Evolutionary conservation across 2,113 vertebrate species (phyloP).

Genomic region (Mixornis gularis): DNA sequence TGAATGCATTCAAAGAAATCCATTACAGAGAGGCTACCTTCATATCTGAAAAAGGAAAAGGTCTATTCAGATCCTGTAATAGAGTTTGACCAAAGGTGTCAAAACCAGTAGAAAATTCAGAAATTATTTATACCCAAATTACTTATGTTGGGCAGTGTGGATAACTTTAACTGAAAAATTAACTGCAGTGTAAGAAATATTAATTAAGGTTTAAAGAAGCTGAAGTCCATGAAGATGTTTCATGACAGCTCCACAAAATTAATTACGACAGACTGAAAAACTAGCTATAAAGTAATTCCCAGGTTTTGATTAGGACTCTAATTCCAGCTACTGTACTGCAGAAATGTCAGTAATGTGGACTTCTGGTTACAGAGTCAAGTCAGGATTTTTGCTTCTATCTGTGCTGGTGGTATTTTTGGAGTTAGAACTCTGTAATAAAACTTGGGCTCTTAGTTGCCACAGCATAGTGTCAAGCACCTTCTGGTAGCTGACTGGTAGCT

Average conservation of each 20-base stretch:
- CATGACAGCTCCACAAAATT: background rate
- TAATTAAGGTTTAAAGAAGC: background rate
- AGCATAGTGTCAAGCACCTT: background rate
- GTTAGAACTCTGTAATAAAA: background rate
- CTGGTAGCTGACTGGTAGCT: background rate
- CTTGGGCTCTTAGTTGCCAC: background rate
- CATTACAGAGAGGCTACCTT: background rate
- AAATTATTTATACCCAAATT: background rate
- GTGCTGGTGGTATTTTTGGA: background rate
- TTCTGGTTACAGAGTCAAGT: background rate
- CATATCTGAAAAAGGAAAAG: background rate
- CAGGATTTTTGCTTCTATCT: background rate
- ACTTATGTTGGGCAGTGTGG: background rate
- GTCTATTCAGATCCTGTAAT: background rate
- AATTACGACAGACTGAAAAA: background rate
- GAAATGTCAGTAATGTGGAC: background rate
- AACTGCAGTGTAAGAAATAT: background rate
- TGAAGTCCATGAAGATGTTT: background rate
- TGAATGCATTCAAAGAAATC: background rate
- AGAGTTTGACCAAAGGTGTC: background rate
- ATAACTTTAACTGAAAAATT: background rate
- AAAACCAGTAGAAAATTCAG: background rate
- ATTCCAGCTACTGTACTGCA: background rate
- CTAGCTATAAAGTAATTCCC: background rate
- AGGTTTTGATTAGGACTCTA: background rate